Evolutionary conservation across 2,888 invertebrate genomes (phyloP).

Genomic region (Scaptomyza polygonia): DNA sequence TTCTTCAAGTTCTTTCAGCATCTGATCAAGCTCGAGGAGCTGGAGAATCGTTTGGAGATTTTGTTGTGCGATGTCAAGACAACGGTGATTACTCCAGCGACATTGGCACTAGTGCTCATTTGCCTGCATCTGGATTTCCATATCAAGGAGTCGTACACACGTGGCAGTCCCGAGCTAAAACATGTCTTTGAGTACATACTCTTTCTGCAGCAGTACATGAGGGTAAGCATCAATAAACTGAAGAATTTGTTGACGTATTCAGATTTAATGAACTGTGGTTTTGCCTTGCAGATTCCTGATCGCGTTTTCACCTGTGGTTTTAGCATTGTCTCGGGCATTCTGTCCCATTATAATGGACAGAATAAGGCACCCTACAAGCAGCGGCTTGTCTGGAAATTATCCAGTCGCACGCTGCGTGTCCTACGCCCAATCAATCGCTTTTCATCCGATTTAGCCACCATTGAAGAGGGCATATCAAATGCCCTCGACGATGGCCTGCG

Average conservation of each 20-base stretch:
- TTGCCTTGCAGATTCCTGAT: constrained; percentile 87
- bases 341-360: constrained; percentile 90
- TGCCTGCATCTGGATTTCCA: constrained; percentile 88
- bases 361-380: constrained; percentile 89
- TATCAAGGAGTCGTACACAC: constrained; percentile 84
- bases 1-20: constrained; percentile 85
- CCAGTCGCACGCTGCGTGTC: constrained; percentile 88
- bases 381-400: constrained; percentile 91
- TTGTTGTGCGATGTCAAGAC: constrained; percentile 90
- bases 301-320: constrained; percentile 87
- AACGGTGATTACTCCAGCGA: constrained; percentile 89
- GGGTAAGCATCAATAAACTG: constrained; percentile 85
- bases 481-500: constrained; percentile 83
- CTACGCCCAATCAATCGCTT: constrained; percentile 90
- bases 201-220: constrained; percentile 89
- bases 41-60: constrained; percentile 90
- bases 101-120: constrained; percentile 91
- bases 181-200: constrained; percentile 89
- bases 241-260: background rate
- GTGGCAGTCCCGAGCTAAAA: constrained; percentile 86
- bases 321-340: constrained; percentile 87
- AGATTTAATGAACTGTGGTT: background rate
- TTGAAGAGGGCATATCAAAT: constrained; percentile 87
- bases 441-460: constrained; percentile 89
- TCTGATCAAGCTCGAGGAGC: constrained; percentile 86